Evolutionary conservation across 2,113 vertebrate species (phyloP).

Genomic region (Sinocyclocheilus anophthalmus): DNA sequence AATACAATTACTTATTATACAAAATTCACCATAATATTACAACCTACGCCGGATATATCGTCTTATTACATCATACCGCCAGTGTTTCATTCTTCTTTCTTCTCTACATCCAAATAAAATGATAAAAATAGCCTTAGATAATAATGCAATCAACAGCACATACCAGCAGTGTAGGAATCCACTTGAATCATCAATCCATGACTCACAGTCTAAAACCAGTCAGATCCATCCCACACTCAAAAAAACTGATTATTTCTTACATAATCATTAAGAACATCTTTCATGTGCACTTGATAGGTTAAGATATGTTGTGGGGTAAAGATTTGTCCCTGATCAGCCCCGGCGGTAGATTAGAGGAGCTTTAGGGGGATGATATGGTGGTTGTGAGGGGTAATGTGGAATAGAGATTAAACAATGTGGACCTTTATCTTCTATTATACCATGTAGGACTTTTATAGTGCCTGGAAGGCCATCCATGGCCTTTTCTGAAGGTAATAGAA

Average conservation of each 20-base stretch:
- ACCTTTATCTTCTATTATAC: slow-evolving; percentile 30
- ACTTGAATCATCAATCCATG: not conserved
- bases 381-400: slow-evolving; percentile 21
- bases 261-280: slow-evolving; percentile 41
- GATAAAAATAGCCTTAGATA: not conserved
- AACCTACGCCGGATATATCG: not conserved
- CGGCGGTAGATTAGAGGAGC: not conserved
- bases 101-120: not conserved
- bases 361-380: slow-evolving; percentile 15
- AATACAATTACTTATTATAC: not conserved
- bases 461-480: slow-evolving; percentile 12
- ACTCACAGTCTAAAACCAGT: slow-evolving; percentile 18
- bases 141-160: slow-evolving; percentile 16
- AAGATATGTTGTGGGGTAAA: slow-evolving; percentile 14
- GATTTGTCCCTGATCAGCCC: slow-evolving; percentile 24
- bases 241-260: slow-evolving; percentile 24
- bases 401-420: slow-evolving; percentile 34
- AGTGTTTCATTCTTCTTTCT: not conserved
- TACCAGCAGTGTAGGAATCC: not conserved
- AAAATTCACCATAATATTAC: not conserved
- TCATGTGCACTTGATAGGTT: slow-evolving; percentile 21
- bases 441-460: slow-evolving; percentile 17
- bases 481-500: slow-evolving; percentile 22
- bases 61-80: not conserved
- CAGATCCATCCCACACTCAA: slow-evolving; percentile 26